Percentiles rank a stretch among this genome's conserved stretches.
These are phyloP conservation scores for Strigamia transsilvanica DNA, from an alignment of 2,888 invertebrate genomes.

Conservation along the genomic window DNA sequence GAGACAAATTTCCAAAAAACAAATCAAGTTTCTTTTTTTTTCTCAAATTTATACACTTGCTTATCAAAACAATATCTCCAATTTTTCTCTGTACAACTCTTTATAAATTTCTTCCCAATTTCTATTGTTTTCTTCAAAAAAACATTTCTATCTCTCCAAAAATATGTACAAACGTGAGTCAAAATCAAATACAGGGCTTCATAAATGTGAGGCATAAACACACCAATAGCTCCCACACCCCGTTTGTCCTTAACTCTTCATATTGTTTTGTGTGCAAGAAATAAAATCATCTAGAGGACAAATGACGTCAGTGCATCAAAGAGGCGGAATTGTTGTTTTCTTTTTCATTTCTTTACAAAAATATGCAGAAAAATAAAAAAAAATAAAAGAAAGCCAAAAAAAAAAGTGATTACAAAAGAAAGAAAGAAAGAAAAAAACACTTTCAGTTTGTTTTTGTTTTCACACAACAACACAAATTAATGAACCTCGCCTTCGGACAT, in stretches of 20 bases:
- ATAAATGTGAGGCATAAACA: constrained; percentile 12
- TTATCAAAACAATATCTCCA: constrained; percentile 48
- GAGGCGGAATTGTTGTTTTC: constrained; percentile 40
- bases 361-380: constrained; percentile 16
- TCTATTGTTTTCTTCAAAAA: constrained; percentile 14
- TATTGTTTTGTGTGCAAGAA: constrained; percentile 33
- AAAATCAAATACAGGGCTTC: constrained; percentile 33
- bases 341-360: constrained; percentile 41
- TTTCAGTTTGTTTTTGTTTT: constrained; percentile 42
- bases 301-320: constrained; percentile 45
- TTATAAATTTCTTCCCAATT: constrained; percentile 44
- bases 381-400: neutral
- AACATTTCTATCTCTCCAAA: constrained; percentile 30
- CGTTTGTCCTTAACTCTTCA: constrained; percentile 21
- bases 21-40: neutral
- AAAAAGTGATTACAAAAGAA: constrained; percentile 29
- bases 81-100: constrained; percentile 35
- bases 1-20: constrained; percentile 42
- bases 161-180: constrained; percentile 32
- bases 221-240: constrained; percentile 23
- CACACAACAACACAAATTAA: constrained; percentile 48
- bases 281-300: constrained; percentile 20
- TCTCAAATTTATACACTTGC: constrained; percentile 46
- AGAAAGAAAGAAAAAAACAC: constrained; percentile 9
- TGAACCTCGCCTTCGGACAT: neutral